Evolutionary conservation across 1,140 invertebrate genomes (phyloP), one percentile per base, ranked within the genome.

Genomic region (Calycopis cecrops): DNA sequence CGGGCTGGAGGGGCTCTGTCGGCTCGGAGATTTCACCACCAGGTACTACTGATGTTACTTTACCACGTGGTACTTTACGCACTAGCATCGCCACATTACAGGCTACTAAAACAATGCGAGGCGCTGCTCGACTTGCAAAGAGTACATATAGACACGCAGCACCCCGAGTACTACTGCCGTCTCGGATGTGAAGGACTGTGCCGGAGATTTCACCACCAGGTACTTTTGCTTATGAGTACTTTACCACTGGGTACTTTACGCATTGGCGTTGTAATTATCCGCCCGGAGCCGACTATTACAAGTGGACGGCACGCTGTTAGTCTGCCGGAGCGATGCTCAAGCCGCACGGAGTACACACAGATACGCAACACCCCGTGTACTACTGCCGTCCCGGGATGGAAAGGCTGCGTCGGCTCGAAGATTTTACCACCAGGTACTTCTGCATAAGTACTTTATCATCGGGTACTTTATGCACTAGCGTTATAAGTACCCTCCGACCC

Each of bases 241-340:
- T 28, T 2, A 28, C 21, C 21, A 28, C 2, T 6, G 6, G 21
- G 21, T 28, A 6, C 21, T 28, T 28, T n/a, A n/a, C n/a, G n/a
- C n/a, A 6, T 6, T 28, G 21, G 21, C 2, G 21, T 6, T 28
- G 21, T 28, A 28, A 89, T 54, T 72, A 79, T 37, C 76, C 91
- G 0, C 91, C 91, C 0, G 83, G 84, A 21, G 63, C 91, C 65
- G 97, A 98, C 81, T 98, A 95, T 75, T 97, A 97, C 73, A 95
- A 97, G 74, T 98, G 96, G 96, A 94, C 92, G 44, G 91, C 89
- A 53, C 87, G 97, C 44, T 97, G 96, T 79, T 77, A 95, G 1
- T 96, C 94, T 64, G 90, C 95, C 4, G 95, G 94, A n/a, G 69
- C 76, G 4, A 88, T 94, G 55, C 97, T 90, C 70, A 96, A 98